Evolutionary conservation across 2,797 vertebrate species (phyloP).

Genomic region (Manis pentadactyla): DNA sequence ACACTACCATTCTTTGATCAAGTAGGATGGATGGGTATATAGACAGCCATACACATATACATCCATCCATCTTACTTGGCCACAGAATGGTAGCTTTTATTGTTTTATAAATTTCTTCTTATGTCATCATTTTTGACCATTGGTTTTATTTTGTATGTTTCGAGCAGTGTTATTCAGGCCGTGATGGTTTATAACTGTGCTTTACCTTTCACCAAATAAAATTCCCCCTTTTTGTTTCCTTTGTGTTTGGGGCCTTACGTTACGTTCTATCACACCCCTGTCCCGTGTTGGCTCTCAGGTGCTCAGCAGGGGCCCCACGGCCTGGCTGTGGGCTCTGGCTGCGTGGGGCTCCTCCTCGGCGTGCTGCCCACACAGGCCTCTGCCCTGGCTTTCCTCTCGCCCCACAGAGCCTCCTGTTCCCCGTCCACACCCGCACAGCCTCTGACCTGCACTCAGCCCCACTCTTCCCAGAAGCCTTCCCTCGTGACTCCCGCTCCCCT

Average conservation of each 20-base stretch:
- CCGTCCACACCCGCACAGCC: accelerated
- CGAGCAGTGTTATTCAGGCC: background rate
- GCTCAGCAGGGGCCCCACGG: too few species aligned
- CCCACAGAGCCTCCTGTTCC: background rate
- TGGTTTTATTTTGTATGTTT: background rate
- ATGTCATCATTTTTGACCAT: background rate
- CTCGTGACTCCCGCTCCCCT: background rate
- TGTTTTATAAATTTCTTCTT: background rate
- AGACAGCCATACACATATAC: background rate
- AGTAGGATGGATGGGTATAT: background rate
- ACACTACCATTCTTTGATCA: background rate
- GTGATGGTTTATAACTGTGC: background rate
- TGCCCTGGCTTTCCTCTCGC: background rate
- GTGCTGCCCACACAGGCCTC: background rate
- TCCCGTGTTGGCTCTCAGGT: background rate
- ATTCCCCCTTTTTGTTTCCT: background rate
- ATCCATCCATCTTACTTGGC: background rate
- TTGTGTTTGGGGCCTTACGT: background rate
- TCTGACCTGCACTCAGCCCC: background rate
- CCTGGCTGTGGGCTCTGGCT: background rate
- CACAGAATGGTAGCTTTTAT: background rate
- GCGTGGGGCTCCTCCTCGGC: background rate
- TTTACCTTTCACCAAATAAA: background rate
- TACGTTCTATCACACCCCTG: background rate
- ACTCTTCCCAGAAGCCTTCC: background rate